Base-by-base conservation (phyloP, 2,797 vertebrate genomes). In the Sebastes nivosus region DNA sequence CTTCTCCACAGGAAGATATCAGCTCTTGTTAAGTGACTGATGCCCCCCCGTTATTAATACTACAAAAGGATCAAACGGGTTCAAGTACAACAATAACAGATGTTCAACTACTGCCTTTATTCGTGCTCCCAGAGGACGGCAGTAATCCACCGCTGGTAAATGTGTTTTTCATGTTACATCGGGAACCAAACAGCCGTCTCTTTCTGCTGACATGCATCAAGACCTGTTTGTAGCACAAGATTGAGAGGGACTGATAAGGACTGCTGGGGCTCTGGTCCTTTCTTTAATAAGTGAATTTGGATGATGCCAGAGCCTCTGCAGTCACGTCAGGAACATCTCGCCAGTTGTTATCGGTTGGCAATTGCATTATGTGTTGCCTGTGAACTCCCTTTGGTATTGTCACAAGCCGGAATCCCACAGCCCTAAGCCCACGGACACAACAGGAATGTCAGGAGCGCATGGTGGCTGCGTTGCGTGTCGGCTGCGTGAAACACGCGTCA, bases 281-380 rank as follows among this genome's bases (percentile, higher is more conserved):
- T 27, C 78, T 85, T 86, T 85, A 82, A 86, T 88, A 90, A 85
- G 76, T 84, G 81, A 79, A 88, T 90, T 71, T 87, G 77, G 75
- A 83, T 61, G 77, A 65, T 34, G 67, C 55, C 20, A 18, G 55
- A 61, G 75, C 14, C 67, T 84, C 82, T 77, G 71, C 72, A 84
- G 84, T 80, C 72, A 75, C 82, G 72, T 84, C 85, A 80, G 68
- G 58, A 87, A 82, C 87, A 86, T 77, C 79, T 87, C 52, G 57
- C 78, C 63, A 70, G 66, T 83, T 84, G 74, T 89, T 83, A 59
- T 67, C 58, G 18, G 84, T 75, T 80, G 81, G 57, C 24, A 71
- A 84, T 82, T 79, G 70, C 79, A 87, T 89, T 88, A 86, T 76
- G 58, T 67, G 65, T 42, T 61, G 52, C 66, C 79, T 70, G 76